Evolutionary conservation across 2,888 invertebrate genomes (phyloP).

Genomic region (Sturmia bella): DNA sequence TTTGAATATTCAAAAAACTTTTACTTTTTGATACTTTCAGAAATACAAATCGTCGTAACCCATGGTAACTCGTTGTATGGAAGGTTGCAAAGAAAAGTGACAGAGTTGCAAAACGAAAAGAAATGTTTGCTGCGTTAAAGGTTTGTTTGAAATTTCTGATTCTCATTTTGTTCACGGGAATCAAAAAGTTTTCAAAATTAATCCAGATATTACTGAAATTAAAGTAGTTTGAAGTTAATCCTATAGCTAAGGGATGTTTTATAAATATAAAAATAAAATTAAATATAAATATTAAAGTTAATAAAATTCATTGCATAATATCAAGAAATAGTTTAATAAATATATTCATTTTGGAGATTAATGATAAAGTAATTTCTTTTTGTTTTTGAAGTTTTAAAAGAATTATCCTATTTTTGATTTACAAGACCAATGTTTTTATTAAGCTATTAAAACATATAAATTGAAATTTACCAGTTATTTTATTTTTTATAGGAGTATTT

Average conservation of each 20-base stretch:
- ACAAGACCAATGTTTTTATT: conserved; percentile 87
- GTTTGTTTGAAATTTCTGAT: too few species aligned
- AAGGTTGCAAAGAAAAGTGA: too few species aligned
- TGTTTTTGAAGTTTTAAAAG: conserved; percentile 86
- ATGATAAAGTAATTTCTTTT: conserved; percentile 84
- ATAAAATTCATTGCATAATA: conserved; percentile 75
- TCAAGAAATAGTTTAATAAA: conserved; percentile 86
- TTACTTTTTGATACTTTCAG: too few species aligned
- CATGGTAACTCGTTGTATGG: too few species aligned
- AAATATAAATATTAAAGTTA: conserved; percentile 74
- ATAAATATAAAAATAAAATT: conserved; percentile 81
- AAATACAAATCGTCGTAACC: too few species aligned
- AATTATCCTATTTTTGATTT: conserved; percentile 84
- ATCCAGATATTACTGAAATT: conserved; percentile 82
- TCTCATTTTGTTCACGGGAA: too few species aligned
- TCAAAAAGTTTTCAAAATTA: conserved; percentile 83
- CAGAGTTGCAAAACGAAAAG: too few species aligned
- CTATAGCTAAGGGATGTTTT: conserved; percentile 84
- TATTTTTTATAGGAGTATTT: conserved; percentile 83
- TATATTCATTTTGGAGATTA: conserved; percentile 89
- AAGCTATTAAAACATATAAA: conserved; percentile 86
- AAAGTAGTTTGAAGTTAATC: conserved; percentile 83
- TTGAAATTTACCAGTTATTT: conserved; percentile 81
- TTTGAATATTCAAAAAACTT: too few species aligned
- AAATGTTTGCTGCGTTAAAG: too few species aligned